Percentiles rank a stretch among this genome's conserved stretches.
Conservation (phyloP, 2,888 invertebrate species). For the Troides helena region DNA sequence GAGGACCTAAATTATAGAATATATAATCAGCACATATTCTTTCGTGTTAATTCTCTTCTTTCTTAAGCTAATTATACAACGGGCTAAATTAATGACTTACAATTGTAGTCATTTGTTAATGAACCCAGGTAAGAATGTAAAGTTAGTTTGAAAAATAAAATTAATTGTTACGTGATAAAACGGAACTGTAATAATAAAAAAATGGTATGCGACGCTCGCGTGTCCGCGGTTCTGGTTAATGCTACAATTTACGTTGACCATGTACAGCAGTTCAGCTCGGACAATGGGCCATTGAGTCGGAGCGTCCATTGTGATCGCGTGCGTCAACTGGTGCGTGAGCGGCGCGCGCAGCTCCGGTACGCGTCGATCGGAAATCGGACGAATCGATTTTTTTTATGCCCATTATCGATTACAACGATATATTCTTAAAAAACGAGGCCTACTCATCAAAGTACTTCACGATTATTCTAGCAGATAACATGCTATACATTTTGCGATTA, state of each 20-base stretch:
- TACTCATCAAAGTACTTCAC: too few species aligned
- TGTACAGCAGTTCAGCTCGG: conserved; percentile 3
- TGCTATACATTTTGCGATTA: too few species aligned
- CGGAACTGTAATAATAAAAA: conserved; percentile 20
- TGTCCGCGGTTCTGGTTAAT: conserved; percentile 15
- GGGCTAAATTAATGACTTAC: too few species aligned
- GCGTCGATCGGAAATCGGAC: neutral
- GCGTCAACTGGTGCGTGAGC: conserved; percentile 26
- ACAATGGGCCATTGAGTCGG: conserved; percentile 25
- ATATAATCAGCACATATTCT: too few species aligned
- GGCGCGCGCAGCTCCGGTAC: conserved; percentile 2
- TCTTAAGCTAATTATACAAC: too few species aligned
- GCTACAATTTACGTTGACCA: conserved; percentile 22
- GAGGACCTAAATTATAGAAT: too few species aligned
- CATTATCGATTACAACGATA: conserved; percentile 1
- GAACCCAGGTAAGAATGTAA: too few species aligned
- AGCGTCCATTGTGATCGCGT: conserved; percentile 18
- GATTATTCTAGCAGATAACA: too few species aligned
- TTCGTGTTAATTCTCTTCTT: too few species aligned
- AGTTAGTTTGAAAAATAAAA: neutral
- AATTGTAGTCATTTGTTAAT: too few species aligned
- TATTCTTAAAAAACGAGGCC: neutral
- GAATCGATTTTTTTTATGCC: conserved; percentile 1
- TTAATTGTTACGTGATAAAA: conserved; percentile 3
- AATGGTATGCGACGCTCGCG: conserved; percentile 13